These are phyloP conservation scores for Podiceps cristatus DNA, from an alignment of 2,113 vertebrate genomes.

Conservation along the genomic window DNA sequence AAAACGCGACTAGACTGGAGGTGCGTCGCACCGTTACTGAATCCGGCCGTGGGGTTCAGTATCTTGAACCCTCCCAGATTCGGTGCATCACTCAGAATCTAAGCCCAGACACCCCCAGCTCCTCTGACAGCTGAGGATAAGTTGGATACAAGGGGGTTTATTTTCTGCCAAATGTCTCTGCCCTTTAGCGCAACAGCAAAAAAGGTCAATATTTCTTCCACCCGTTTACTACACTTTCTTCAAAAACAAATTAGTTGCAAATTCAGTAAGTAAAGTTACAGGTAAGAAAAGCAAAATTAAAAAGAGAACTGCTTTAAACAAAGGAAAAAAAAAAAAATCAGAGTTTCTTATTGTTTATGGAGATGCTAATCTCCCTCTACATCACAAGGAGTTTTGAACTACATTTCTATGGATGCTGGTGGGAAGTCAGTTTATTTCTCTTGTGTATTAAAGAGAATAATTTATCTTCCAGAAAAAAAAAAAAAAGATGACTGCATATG, in stretches of 20 bases:
- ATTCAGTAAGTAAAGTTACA: not conserved
- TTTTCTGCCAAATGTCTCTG: no score
- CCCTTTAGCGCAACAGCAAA: not conserved
- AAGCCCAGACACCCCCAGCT: no score
- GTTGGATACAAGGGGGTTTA: no score
- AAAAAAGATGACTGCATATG: not conserved
- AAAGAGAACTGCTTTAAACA: not conserved
- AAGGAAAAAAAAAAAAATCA: not conserved
- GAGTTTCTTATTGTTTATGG: not conserved
- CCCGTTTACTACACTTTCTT: not conserved
- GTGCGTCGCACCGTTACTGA: no score
- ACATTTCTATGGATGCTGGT: not conserved
- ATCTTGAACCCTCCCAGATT: no score
- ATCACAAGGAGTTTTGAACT: constrained; percentile 1
- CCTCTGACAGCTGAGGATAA: no score
- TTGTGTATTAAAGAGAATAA: not conserved
- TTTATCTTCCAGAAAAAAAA: not conserved
- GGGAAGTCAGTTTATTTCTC: constrained; percentile 3
- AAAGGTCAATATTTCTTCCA: not conserved
- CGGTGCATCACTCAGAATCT: no score
- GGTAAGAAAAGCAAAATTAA: not conserved
- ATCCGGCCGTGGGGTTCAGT: no score
- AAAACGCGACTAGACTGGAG: no score
- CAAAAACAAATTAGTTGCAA: not conserved
- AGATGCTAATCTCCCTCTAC: not conserved